Percentiles rank a stretch among this genome's conserved stretches.
These are phyloP conservation scores for Notothenia rossii DNA, from an alignment of 2,113 vertebrate species.

Conservation along the genomic window DNA sequence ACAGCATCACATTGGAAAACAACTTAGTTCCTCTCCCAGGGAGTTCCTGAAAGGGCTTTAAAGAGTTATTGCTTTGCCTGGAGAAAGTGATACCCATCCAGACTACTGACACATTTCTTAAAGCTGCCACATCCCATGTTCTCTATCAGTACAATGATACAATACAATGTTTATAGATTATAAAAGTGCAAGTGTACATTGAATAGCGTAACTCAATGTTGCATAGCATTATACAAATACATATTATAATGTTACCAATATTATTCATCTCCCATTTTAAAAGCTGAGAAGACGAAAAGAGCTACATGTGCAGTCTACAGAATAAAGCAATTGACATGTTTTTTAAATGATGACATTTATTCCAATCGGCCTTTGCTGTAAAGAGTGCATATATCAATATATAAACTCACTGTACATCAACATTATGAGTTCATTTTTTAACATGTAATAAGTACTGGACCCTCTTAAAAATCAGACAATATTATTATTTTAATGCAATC, in stretches of 20 bases:
- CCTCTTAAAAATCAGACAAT: not conserved
- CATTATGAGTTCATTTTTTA: not conserved
- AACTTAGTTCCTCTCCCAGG: slow-evolving; percentile 53
- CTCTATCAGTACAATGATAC: slow-evolving; percentile 18
- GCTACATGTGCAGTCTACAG: not conserved
- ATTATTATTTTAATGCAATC: slow-evolving; percentile 1
- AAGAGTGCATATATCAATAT: not conserved
- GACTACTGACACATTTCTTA: slow-evolving; percentile 41
- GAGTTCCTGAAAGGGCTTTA: slow-evolving; percentile 52
- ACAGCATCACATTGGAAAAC: slow-evolving; percentile 48
- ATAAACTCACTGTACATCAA: slow-evolving; percentile 5
- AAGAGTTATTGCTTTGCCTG: slow-evolving; percentile 60
- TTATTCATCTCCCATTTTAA: not conserved
- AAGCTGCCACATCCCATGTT: slow-evolving; percentile 47
- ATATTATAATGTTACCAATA: not conserved
- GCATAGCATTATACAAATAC: slow-evolving; percentile 7
- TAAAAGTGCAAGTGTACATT: not conserved
- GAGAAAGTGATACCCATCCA: slow-evolving; percentile 50
- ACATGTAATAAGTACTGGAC: not conserved
- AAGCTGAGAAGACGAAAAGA: slow-evolving; percentile 4
- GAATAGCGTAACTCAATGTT: not conserved
- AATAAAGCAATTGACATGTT: not conserved
- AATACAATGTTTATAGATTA: not conserved
- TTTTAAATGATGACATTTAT: not conserved
- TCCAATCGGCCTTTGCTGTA: not conserved